phyloP scores from a whole-genome alignment of 2,888 invertebrate species.

The Eupelmus urozonus region DNA sequence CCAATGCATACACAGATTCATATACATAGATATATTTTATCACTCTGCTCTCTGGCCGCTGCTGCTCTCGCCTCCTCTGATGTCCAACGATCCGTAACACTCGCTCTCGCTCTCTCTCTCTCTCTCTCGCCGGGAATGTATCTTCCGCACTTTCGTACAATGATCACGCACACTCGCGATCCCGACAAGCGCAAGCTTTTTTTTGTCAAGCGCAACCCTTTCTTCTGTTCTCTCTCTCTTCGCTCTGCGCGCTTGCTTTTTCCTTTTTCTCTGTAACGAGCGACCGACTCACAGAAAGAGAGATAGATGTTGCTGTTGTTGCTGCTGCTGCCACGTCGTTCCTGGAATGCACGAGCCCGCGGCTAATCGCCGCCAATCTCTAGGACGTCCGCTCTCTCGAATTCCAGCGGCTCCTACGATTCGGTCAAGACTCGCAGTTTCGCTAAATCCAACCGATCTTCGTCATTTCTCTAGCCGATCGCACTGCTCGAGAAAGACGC shows the following conservation, averaged over 20 bases:
- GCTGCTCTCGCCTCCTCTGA: background rate
- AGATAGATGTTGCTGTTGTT: slow-evolving; percentile 10
- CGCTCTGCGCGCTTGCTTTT: background rate
- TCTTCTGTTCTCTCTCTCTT: background rate
- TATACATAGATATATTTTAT: background rate
- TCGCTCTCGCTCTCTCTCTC: background rate
- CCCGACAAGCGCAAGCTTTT: too few species aligned
- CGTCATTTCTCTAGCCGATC: background rate
- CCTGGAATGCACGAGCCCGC: slow-evolving; percentile 2
- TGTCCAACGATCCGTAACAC: background rate
- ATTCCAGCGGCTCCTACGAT: background rate
- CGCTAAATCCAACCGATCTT: background rate
- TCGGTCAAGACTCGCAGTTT: too few species aligned
- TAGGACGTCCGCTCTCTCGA: background rate
- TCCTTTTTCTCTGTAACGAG: background rate
- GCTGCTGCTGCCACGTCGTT: background rate
- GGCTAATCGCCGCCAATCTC: slow-evolving; percentile 39
- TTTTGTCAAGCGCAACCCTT: background rate
- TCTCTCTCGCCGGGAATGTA: slow-evolving; percentile 54
- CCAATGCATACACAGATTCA: background rate
- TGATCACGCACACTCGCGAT: slow-evolving; percentile 58
- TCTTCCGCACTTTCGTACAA: slow-evolving; percentile 60
- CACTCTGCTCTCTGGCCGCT: too few species aligned
- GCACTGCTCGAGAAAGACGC: too few species aligned
- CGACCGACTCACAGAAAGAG: background rate